Conservation (phyloP, 2,888 invertebrate genomes). For the Alloplasta piceator region DNA sequence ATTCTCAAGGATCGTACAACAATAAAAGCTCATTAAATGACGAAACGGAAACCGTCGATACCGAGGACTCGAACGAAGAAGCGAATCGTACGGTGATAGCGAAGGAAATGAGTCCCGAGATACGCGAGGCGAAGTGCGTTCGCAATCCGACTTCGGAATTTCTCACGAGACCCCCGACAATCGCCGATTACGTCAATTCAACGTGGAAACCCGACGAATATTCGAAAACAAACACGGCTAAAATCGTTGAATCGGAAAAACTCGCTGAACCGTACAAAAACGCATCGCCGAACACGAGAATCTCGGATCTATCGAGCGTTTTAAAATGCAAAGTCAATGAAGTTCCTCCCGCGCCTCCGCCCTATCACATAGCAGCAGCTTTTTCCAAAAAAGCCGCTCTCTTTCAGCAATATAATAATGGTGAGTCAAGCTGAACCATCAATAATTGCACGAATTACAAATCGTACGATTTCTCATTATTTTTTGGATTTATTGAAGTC, state of each 20-base stretch:
- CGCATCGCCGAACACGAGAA: constrained; percentile 74
- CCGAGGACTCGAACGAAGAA: constrained; percentile 75
- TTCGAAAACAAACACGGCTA: constrained; percentile 79
- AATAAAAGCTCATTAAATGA: constrained; percentile 68
- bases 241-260: constrained; percentile 80
- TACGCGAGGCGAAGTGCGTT: constrained; percentile 81
- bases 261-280: constrained; percentile 77
- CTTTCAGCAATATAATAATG: constrained; percentile 77
- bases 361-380: constrained; percentile 93
- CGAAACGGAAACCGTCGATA: constrained; percentile 71
- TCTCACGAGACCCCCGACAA: constrained; percentile 77
- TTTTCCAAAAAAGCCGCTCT: constrained; percentile 90
- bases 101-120: constrained; percentile 79
- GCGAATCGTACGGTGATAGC: constrained; percentile 78
- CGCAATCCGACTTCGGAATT: constrained; percentile 80
- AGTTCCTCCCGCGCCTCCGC: constrained; percentile 86
- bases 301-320: constrained; percentile 78
- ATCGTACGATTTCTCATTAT: too few species aligned
- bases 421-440: too few species aligned
- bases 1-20: constrained; percentile 71
- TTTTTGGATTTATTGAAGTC: too few species aligned
- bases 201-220: constrained; percentile 81
- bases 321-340: constrained; percentile 73
- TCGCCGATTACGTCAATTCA: constrained; percentile 80
- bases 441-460: too few species aligned